Evolutionary conservation across 2,113 vertebrate genomes (phyloP).

Genomic region (Poicephalus meyeri): DNA sequence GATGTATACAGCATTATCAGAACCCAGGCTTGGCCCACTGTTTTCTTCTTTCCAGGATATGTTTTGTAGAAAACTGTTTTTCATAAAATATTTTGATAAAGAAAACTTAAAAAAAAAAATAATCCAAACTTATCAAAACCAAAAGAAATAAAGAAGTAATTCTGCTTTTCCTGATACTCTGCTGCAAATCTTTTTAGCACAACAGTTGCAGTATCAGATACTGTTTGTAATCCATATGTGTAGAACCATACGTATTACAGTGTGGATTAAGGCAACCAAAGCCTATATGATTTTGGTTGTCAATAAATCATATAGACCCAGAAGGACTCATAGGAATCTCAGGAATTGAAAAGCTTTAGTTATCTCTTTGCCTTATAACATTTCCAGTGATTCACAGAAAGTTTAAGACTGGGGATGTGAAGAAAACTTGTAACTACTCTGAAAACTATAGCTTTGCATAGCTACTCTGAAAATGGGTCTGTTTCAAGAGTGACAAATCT

Average conservation of each 20-base stretch:
- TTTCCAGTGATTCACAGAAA: neutral
- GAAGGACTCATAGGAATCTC: neutral
- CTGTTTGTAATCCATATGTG: neutral
- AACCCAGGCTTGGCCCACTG: neutral
- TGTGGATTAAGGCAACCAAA: constrained; percentile 15
- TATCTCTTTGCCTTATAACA: neutral
- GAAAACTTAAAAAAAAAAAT: neutral
- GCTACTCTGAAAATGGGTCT: neutral
- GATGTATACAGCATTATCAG: neutral
- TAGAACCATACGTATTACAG: neutral
- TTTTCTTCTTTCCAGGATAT: neutral
- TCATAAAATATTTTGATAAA: neutral
- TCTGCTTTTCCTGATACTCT: neutral
- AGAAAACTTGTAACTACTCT: neutral
- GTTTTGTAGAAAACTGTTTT: neutral
- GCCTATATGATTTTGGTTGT: neutral
- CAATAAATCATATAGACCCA: neutral
- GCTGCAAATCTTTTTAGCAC: neutral
- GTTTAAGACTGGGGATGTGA: neutral
- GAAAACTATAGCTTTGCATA: neutral
- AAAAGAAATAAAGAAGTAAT: neutral
- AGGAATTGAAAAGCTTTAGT: neutral
- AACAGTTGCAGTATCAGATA: constrained; percentile 23
- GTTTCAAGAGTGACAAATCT: neutral
- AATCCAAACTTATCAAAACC: neutral